phyloP scores from a whole-genome alignment of 2,888 invertebrate genomes.

The Mythimna loreyi region DNA sequence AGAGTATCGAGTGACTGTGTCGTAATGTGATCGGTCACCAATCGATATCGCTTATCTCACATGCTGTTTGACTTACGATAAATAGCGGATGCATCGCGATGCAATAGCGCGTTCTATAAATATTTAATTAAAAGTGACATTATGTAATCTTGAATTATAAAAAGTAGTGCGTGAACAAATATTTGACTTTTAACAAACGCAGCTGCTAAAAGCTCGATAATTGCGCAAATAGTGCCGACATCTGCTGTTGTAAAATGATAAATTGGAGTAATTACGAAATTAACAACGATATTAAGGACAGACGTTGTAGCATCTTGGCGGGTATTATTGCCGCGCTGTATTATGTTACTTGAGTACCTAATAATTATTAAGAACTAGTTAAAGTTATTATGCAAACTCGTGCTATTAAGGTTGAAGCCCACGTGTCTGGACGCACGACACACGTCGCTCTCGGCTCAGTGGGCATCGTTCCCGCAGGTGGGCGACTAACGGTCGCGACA shows the following conservation, averaged over 20 bases:
- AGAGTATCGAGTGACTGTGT: constrained; percentile 80
- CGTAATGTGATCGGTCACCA: constrained; percentile 85
- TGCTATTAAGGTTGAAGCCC: constrained; percentile 72
- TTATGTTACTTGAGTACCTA: constrained; percentile 33
- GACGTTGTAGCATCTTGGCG: constrained; percentile 49
- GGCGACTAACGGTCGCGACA: constrained; percentile 86
- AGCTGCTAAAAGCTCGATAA: constrained; percentile 47
- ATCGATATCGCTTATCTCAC: constrained; percentile 85
- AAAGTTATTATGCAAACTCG: constrained; percentile 69
- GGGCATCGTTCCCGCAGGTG: constrained; percentile 86
- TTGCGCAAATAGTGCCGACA: constrained; percentile 50
- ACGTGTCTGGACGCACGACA: constrained; percentile 76
- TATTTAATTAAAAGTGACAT: constrained; percentile 78
- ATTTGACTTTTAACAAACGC: constrained; percentile 43
- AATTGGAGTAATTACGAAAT: constrained; percentile 55
- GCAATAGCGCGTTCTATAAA: constrained; percentile 83
- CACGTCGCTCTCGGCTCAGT: constrained; percentile 87
- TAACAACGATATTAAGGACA: constrained; percentile 49
- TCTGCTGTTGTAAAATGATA: constrained; percentile 50
- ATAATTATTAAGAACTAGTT: constrained; percentile 49
- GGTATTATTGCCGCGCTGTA: constrained; percentile 24
- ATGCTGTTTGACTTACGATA: constrained; percentile 83
- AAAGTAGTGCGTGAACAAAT: constrained; percentile 37
- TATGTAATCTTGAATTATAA: constrained; percentile 58
- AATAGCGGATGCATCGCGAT: constrained; percentile 79